Conservation (phyloP, 1,140 invertebrate genomes). For the Pseudomyrmex dendroicus region DNA sequence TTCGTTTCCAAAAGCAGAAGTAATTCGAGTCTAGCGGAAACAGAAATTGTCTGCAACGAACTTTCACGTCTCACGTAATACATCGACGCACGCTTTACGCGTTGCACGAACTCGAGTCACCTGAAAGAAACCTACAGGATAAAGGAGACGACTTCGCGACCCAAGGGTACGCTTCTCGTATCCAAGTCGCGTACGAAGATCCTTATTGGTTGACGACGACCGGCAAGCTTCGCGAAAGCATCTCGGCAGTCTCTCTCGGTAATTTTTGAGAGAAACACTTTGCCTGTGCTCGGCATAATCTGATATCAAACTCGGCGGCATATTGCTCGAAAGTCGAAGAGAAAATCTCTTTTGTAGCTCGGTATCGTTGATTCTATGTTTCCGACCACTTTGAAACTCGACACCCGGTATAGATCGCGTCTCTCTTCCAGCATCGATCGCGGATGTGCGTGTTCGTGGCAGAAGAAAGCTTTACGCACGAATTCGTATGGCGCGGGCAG, state of each 20-base stretch:
- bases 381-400: conserved; percentile 49
- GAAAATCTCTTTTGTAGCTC: not conserved
- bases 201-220: conserved; percentile 40
- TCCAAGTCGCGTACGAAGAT: conserved; percentile 58
- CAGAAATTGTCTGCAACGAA: conserved; percentile 38
- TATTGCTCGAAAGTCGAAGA: conserved; percentile 21
- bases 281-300: conserved; percentile 35
- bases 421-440: conserved; percentile 15
- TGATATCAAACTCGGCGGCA: conserved; percentile 54
- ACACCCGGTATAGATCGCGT: conserved; percentile 41
- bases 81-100: conserved; percentile 35
- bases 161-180: conserved; percentile 8
- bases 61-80: conserved; percentile 31
- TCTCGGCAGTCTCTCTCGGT: conserved; percentile 24
- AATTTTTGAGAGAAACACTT: conserved; percentile 41
- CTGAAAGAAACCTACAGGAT: conserved; percentile 27
- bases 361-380: not conserved
- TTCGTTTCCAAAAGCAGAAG: conserved; percentile 21
- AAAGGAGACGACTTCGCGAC: conserved; percentile 18
- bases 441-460: conserved; percentile 50
- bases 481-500: conserved; percentile 60
- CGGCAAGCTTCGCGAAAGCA: conserved; percentile 33
- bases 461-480: conserved; percentile 53
- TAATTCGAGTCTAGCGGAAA: conserved; percentile 25
- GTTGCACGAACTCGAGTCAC: conserved; percentile 29